Conservation (phyloP, 2,888 invertebrate genomes). For the Buathra laborator region DNA sequence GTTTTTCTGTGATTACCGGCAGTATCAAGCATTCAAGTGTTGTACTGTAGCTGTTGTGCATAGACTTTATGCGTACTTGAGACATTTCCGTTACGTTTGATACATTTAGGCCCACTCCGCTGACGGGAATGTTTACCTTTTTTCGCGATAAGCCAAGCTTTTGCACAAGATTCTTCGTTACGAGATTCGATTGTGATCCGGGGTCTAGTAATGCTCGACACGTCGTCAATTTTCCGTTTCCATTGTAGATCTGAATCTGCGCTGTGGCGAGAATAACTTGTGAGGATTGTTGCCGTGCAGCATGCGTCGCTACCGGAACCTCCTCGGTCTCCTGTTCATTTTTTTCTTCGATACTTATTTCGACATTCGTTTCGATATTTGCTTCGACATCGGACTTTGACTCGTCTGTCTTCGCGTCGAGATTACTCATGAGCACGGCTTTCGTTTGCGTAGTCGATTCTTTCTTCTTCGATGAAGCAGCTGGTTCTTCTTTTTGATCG, state of each 20-base stretch:
- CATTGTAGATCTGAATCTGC: slow-evolving; percentile 49
- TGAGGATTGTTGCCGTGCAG: background rate
- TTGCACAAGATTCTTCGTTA: slow-evolving; percentile 51
- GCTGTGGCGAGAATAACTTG: slow-evolving; percentile 68
- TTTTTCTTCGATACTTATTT: too few relatives aligned
- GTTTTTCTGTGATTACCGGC: slow-evolving; percentile 67
- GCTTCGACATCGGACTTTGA: too few relatives aligned
- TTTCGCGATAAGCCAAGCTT: slow-evolving; percentile 40
- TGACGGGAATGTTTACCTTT: slow-evolving; percentile 37
- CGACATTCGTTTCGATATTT: too few relatives aligned
- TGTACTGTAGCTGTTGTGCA: slow-evolving; percentile 37
- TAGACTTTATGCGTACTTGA: slow-evolving; percentile 48
- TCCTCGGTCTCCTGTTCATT: too few relatives aligned
- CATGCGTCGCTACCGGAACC: too few relatives aligned
- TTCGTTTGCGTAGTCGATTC: too few relatives aligned
- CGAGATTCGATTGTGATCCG: slow-evolving; percentile 68
- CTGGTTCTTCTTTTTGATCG: too few relatives aligned
- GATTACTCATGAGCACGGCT: too few relatives aligned
- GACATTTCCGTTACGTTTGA: slow-evolving; percentile 22
- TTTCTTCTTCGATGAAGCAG: too few relatives aligned
- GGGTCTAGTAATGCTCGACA: slow-evolving; percentile 70
- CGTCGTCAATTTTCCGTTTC: slow-evolving; percentile 41
- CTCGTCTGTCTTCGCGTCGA: too few relatives aligned
- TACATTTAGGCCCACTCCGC: slow-evolving; percentile 46
- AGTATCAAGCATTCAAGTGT: slow-evolving; percentile 62